Evolutionary conservation across 1,140 invertebrate species (phyloP).

Genomic region (Drosophila erecta): DNA sequence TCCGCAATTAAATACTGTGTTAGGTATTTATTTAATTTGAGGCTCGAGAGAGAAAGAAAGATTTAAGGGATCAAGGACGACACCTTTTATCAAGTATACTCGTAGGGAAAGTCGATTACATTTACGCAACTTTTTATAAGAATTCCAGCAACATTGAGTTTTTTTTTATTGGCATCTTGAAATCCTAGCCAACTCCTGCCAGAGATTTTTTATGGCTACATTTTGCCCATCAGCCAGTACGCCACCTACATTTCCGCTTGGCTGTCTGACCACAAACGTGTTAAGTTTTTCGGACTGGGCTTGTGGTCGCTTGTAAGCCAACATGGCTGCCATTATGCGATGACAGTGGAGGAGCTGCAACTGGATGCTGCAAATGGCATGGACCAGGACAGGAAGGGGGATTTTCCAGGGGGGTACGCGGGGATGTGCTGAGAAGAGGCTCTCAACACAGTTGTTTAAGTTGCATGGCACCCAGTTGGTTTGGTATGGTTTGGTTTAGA

Average conservation of each 20-base stretch:
- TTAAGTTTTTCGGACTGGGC: slow-evolving; percentile 27
- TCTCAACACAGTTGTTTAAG: slow-evolving; percentile 49
- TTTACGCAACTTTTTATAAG: too few relatives aligned
- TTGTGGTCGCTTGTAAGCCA: slow-evolving; percentile 37
- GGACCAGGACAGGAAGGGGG: neutral
- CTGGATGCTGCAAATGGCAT: slow-evolving; percentile 27
- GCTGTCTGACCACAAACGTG: slow-evolving; percentile 37
- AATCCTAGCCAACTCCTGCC: neutral
- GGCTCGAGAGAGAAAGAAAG: too few relatives aligned
- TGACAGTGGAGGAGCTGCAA: slow-evolving; percentile 16
- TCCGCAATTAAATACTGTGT: too few relatives aligned
- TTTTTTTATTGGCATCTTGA: neutral
- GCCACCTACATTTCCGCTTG: slow-evolving; percentile 22
- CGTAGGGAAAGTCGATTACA: too few relatives aligned
- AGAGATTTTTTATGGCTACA: slow-evolving; percentile 4
- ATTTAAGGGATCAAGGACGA: too few relatives aligned
- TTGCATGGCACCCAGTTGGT: slow-evolving; percentile 26
- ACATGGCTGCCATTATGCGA: slow-evolving; percentile 42
- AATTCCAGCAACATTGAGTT: slow-evolving; percentile 4
- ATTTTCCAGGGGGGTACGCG: too few relatives aligned
- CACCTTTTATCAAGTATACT: too few relatives aligned
- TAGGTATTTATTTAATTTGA: too few relatives aligned
- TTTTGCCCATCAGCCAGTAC: neutral
- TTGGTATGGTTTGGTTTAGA: slow-evolving; percentile 14
- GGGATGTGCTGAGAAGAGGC: slow-evolving; percentile 1